Percentiles rank a stretch among this genome's conserved stretches.
Evolutionary conservation across 2,888 invertebrate genomes (phyloP).

Genomic region (Melangyna quadrimaculata): DNA sequence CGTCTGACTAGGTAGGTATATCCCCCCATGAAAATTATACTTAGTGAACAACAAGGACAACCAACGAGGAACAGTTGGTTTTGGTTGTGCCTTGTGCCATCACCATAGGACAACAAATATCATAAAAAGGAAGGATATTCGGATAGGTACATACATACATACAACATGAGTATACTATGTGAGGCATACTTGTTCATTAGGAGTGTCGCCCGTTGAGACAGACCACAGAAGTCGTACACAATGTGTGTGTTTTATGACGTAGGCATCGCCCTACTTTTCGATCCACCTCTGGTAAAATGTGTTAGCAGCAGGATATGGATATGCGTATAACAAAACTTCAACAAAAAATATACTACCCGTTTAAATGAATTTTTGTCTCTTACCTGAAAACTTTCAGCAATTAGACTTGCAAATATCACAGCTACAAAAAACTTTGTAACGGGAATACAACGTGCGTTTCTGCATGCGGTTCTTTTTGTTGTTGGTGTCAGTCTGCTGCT

Average conservation of each 20-base stretch:
- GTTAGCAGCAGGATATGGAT: background rate
- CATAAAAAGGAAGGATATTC: constrained; percentile 5
- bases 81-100: too few species aligned
- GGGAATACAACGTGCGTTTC: constrained; percentile 41
- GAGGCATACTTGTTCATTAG: constrained; percentile 17
- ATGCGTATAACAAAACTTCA: background rate
- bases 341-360: background rate
- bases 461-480: constrained; percentile 28
- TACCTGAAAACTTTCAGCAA: constrained; percentile 74
- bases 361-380: constrained; percentile 25
- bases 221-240: background rate
- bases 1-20: background rate
- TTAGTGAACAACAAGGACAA: constrained; percentile 4
- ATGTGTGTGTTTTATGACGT: constrained; percentile 42
- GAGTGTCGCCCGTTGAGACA: constrained; percentile 42
- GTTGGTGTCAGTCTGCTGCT: background rate
- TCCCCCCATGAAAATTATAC: background rate
- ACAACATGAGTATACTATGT: background rate
- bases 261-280: constrained; percentile 74
- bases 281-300: constrained; percentile 82
- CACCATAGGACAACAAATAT: constrained; percentile 43
- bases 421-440: constrained; percentile 69
- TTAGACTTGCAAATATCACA: constrained; percentile 74
- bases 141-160: background rate
- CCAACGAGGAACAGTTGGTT: constrained; percentile 31